Evolutionary conservation across 1,140 invertebrate genomes (phyloP), one percentile per base, ranked within the genome.

Genomic region (Drosophila sturtevanti): DNA sequence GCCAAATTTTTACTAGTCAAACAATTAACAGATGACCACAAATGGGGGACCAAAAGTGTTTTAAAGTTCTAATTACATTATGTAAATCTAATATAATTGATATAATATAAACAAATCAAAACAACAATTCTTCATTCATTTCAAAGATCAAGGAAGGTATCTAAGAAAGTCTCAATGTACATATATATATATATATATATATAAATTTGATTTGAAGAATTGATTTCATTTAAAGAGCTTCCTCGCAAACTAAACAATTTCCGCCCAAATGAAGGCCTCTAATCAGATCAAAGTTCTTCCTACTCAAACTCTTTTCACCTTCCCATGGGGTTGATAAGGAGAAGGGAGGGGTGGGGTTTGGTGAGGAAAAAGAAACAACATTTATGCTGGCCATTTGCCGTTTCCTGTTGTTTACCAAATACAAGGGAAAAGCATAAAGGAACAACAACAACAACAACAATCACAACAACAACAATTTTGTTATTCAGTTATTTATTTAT

Each of bases 401-500:
- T 74, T 80, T 84, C 81, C 81, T 80, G 81, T 85, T 80, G 74
- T 75, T 81, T 74, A 68, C 63, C 35, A 38, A 62, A 21, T 18
- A 48, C 16, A 48, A 48, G 41, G 62, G 27, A 37, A 7, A 10
- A 51, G 35, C 69, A n/a, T 63, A 63, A 54, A 65, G 70, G 16
- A 48, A 10, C 9, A 48, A 16, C 41, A 48, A 65, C 37, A 38
- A 11, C n/a, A 52, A 22, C 68, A 68, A 70, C 61, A 64, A 75
- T n/a, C n/a, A n/a, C 18, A 48, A 18, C 9, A 48, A 65, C 37
- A 38, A 11, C 14, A 52, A 31, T 71, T 74, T 65, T 80, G 54
- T 75, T 80, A 85, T 85, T 84, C 79, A 82, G 77, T 73, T 86
- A 86, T 78, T 87, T 82, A 62, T 62, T 60, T 68, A 76, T 87